Evolutionary conservation across 1,140 invertebrate genomes (phyloP), one percentile per base, ranked within the genome.

Genomic region (Cotesia vestalis): DNA sequence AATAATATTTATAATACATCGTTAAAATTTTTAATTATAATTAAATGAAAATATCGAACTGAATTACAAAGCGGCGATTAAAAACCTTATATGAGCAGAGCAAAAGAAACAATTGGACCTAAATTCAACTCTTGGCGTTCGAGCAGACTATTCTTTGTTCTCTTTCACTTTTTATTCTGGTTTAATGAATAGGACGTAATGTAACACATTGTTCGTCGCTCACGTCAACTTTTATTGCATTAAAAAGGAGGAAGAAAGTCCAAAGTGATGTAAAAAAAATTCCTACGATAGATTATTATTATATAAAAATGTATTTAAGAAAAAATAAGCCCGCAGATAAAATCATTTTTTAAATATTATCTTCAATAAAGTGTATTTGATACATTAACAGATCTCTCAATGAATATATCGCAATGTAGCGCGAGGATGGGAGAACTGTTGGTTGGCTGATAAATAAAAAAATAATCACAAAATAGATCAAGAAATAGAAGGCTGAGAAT

Each of bases 51-150:
- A 2, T 27, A 27, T 27, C 27, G 27, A 27, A 3, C 27, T 27
- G 27, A 27, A 27, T 27, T 27, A 27, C 27, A 27, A 27, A 78
- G 3, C 27, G 27, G 27, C 27, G 27, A 27, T 27, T 27, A 27
- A 27, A 27, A 27, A 27, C 27, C 27, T 27, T 27, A 27, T 27
- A 27, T 27, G 27, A 27, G 27, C 27, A 27, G 27, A 27, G 27
- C 27, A 27, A 27, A 79, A 81, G 75, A 83, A 82, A 82, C 76
- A 78, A 78, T 82, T 80, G 76, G 61, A 57, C 55, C 53, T 61
- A 57, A 46, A 73, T 60, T 59, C 57, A 70, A 38, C 59, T 77
- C 73, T 52, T 20, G 57, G 38, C 69, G 35, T 53, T 40, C 34
- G 71, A 78, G 73, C 27, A 27, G 27, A 27, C 27, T 27, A 27